Conservation (phyloP, 2,797 vertebrate species). For the Pagetopsis macropterus region DNA sequence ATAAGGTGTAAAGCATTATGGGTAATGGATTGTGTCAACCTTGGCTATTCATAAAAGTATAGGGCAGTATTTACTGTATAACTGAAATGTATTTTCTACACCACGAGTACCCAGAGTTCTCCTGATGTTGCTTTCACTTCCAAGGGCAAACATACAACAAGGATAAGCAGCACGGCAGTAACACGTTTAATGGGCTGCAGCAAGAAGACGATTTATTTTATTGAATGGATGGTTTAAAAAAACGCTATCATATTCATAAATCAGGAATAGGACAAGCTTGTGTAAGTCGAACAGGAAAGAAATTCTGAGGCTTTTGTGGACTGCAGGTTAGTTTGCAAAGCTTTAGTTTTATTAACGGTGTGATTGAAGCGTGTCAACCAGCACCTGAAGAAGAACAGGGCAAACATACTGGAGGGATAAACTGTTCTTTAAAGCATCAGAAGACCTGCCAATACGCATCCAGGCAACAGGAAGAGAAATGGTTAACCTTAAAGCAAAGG, state of each 20-base stretch:
- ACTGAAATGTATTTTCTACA: slow-evolving; percentile 41
- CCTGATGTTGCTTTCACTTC: slow-evolving; percentile 43
- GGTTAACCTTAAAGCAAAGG: slow-evolving; percentile 5
- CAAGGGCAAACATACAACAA: slow-evolving; percentile 46
- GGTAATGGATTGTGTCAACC: slow-evolving; percentile 44
- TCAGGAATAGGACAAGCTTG: slow-evolving; percentile 7
- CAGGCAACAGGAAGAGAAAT: slow-evolving; percentile 13
- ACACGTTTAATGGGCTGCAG: slow-evolving; percentile 19
- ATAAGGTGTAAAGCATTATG: slow-evolving; percentile 59
- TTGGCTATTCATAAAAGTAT: slow-evolving; percentile 47
- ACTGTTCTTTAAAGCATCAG: slow-evolving; percentile 8
- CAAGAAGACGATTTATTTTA: slow-evolving; percentile 36
- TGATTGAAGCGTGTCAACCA: slow-evolving; percentile 21
- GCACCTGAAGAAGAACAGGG: slow-evolving; percentile 33
- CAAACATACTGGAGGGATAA: slow-evolving; percentile 1
- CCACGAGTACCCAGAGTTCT: slow-evolving; percentile 30
- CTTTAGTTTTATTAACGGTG: slow-evolving; percentile 31
- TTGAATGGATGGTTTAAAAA: slow-evolving; percentile 30
- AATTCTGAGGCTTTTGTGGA: neutral
- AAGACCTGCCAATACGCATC: slow-evolving; percentile 20
- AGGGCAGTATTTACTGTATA: slow-evolving; percentile 30
- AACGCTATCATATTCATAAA: slow-evolving; percentile 16
- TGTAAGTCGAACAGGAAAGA: slow-evolving; percentile 1
- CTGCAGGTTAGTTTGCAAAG: slow-evolving; percentile 6
- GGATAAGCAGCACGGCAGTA: slow-evolving; percentile 34